Percentiles rank a stretch among this genome's conserved stretches.
phyloP scores from a whole-genome alignment of 2,797 vertebrate species.

The Numenius phaeopus region DNA sequence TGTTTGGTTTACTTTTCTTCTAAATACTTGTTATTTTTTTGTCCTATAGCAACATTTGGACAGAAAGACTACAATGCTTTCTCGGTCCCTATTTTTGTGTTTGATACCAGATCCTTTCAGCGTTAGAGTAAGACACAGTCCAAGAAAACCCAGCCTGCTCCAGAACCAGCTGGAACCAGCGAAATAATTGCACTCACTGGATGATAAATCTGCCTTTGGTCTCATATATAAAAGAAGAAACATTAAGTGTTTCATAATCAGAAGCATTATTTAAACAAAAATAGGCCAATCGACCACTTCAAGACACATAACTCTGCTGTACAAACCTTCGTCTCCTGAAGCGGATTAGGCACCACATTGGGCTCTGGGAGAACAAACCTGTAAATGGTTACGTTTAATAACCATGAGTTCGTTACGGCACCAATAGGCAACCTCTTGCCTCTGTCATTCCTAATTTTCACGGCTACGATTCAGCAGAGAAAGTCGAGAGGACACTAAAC shows the following conservation, averaged over 20 bases:
- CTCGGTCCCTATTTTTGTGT: background rate
- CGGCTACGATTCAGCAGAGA: background rate
- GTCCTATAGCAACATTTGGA: conserved; percentile 70
- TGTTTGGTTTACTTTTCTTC: conserved; percentile 53
- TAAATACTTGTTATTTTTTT: conserved; percentile 56
- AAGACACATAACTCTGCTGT: background rate
- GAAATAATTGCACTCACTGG: conserved; percentile 37
- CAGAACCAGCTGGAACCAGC: conserved; percentile 57
- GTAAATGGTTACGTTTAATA: background rate
- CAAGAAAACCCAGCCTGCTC: conserved; percentile 56
- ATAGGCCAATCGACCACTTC: background rate
- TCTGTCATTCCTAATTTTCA: background rate
- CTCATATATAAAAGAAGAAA: conserved; percentile 3
- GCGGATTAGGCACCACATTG: background rate
- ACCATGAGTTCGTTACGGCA: background rate
- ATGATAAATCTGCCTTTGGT: conserved; percentile 22
- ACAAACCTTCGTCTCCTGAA: background rate
- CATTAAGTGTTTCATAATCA: conserved; percentile 6
- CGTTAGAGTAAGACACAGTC: conserved; percentile 44
- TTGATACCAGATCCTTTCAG: conserved; percentile 67
- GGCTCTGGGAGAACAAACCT: background rate
- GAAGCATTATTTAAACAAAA: background rate
- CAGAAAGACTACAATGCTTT: conserved; percentile 28
- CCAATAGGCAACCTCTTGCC: background rate
- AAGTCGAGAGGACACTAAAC: background rate